Base-by-base conservation (phyloP, 1,140 invertebrate species). In the Phortica variegata region DNA sequence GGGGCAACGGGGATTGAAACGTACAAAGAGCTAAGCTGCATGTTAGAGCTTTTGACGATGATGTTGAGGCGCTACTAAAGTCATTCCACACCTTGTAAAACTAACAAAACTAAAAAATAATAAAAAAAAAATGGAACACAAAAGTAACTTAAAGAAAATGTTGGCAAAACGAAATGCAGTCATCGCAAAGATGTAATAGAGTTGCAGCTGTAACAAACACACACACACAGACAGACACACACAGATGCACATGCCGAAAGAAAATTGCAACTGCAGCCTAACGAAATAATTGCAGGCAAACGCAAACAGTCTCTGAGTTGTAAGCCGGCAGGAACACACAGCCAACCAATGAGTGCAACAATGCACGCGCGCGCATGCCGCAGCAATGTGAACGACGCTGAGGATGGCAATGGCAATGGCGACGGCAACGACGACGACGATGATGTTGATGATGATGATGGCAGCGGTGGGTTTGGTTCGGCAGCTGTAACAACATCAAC, bases 11-110 rank as follows among this genome's bases (percentile, higher is more conserved):
- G 33, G 12, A 34, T n/a, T 8, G 36, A 38, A 16, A 19, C 15
- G 4, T 12, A 38, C 8, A 9, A n/a, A 34, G 26, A 6, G 12
- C 6, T 13, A 8, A 15, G 32, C 32, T 3, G 33, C 7, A 15
- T 34, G 33, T 34, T n/a, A 15, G 33, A 34, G 36, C 10, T 3
- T 56, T 58, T 65, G 61, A 61, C 49, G 61, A 58, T 61, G 23
- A n/a, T n/a, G n/a, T n/a, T n/a, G 55, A 62, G 63, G 65, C 65
- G 65, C 63, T 68, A 68, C 65, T 55, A 60, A 65, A 68, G 65
- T 50, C 65, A 68, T 68, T 68, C 65, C 65, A 68, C 65, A 68
- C 65, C 65, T 68, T 69, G 65, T 68, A 68, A 68, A 68, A 61
- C 59, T 60, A 62, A 68, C 62, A 66, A 65, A 34, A 66, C 62